Evolutionary conservation across 1,140 invertebrate species (phyloP).

Genomic region (Oppia nitens): DNA sequence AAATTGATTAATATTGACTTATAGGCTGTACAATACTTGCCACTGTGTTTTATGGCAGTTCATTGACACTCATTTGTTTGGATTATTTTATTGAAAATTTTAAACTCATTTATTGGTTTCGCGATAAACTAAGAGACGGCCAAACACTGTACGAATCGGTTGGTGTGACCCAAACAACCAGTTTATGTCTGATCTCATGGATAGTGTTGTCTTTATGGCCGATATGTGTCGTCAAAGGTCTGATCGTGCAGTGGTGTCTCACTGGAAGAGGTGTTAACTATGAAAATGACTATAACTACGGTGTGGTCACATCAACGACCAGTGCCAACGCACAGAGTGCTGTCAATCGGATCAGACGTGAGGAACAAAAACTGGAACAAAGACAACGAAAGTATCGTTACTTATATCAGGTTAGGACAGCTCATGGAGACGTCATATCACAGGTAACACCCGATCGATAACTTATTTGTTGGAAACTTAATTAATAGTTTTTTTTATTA

Average conservation of each 20-base stretch:
- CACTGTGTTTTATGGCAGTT: constrained; percentile 55
- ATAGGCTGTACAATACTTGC: constrained; percentile 45
- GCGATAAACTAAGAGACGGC: constrained; percentile 25
- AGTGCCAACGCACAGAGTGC: constrained; percentile 23
- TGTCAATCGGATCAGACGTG: constrained; percentile 37
- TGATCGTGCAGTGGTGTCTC: constrained; percentile 46
- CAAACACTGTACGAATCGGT: neutral
- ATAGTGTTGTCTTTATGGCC: constrained; percentile 54
- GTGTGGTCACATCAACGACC: constrained; percentile 4
- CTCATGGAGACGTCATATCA: constrained; percentile 71
- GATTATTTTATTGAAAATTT: constrained; percentile 60
- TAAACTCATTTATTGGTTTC: constrained; percentile 49
- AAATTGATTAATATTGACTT: too few relatives aligned
- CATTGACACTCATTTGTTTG: constrained; percentile 46
- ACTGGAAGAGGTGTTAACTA: constrained; percentile 51
- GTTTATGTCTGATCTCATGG: constrained; percentile 57
- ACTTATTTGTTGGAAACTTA: constrained; percentile 5
- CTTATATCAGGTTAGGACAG: constrained; percentile 68
- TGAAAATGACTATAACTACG: constrained; percentile 25
- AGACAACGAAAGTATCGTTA: constrained; percentile 66
- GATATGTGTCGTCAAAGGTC: constrained; percentile 44
- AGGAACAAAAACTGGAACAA: constrained; percentile 53
- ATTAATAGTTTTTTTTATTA: constrained; percentile 10
- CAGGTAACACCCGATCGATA: constrained; percentile 36
- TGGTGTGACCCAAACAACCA: constrained; percentile 18